phyloP scores from a whole-genome alignment of 2,113 vertebrate genomes.

The Nipponia nippon region DNA sequence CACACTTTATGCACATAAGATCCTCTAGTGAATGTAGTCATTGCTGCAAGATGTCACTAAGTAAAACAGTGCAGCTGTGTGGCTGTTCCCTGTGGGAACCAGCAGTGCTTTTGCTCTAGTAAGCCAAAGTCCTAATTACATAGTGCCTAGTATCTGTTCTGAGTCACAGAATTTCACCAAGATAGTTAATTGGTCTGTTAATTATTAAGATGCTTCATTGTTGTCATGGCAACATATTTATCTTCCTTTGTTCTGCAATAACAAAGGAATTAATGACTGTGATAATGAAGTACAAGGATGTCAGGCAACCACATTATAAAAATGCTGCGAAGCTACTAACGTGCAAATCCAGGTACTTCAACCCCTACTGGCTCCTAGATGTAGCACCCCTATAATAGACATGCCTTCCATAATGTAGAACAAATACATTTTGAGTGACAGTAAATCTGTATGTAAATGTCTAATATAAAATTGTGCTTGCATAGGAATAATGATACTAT shows the following conservation, averaged over 20 bases:
- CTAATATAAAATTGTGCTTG: neutral
- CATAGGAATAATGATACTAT: neutral
- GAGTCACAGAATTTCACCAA: slow-evolving; percentile 74
- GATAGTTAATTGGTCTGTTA: slow-evolving; percentile 81
- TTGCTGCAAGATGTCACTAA: neutral
- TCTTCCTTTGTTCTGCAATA: slow-evolving; percentile 52
- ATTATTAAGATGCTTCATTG: slow-evolving; percentile 79
- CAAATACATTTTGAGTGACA: neutral
- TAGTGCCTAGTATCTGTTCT: slow-evolving; percentile 66
- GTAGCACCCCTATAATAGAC: neutral
- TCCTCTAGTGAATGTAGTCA: neutral
- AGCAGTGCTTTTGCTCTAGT: slow-evolving; percentile 66
- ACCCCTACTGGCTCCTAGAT: neutral
- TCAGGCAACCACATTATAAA: neutral
- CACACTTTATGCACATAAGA: neutral
- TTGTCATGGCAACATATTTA: slow-evolving; percentile 79
- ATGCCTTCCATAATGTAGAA: neutral
- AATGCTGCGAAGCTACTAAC: neutral
- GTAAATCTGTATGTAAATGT: neutral
- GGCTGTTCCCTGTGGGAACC: slow-evolving; percentile 25
- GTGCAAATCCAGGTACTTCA: neutral
- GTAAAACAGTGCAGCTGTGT: slow-evolving; percentile 52
- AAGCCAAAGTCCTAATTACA: slow-evolving; percentile 80
- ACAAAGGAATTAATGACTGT: slow-evolving; percentile 55
- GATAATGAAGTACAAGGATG: slow-evolving; percentile 12